Conservation (phyloP, 2,113 vertebrate species). For the Mohoua ochrocephala region DNA sequence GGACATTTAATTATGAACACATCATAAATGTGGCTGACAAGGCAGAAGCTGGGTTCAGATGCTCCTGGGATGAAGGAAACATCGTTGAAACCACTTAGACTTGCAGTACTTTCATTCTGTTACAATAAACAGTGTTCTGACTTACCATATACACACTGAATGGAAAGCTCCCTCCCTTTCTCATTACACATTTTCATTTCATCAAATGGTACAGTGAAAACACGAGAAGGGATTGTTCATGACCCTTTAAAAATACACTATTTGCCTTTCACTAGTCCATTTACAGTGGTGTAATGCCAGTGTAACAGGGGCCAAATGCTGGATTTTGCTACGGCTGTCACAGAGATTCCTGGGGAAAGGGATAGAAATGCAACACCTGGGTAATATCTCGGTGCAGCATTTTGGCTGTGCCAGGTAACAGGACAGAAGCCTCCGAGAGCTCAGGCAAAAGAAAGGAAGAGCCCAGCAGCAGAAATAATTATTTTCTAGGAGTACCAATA, state of each 20-base stretch:
- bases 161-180: not conserved
- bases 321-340: not conserved
- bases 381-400: not conserved
- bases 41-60: constrained; percentile 73
- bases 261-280: not conserved
- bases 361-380: not conserved
- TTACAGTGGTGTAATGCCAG: not conserved
- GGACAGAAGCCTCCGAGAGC: not conserved
- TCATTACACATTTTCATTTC: not conserved
- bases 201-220: not conserved
- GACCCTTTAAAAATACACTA: not conserved
- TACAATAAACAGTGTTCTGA: constrained; percentile 42
- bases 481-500: not conserved
- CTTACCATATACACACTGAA: not conserved
- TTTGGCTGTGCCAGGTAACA: not conserved
- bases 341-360: not conserved
- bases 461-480: not conserved
- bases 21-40: constrained; percentile 84
- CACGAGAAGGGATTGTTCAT: not conserved
- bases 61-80: constrained; percentile 68
- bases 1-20: constrained; percentile 85
- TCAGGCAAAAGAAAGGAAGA: not conserved
- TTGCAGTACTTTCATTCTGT: constrained; percentile 44
- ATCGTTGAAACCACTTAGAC: constrained; percentile 62
- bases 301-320: not conserved